Conservation (phyloP, 2,888 invertebrate genomes). For the Hypomecis punctinalis region DNA sequence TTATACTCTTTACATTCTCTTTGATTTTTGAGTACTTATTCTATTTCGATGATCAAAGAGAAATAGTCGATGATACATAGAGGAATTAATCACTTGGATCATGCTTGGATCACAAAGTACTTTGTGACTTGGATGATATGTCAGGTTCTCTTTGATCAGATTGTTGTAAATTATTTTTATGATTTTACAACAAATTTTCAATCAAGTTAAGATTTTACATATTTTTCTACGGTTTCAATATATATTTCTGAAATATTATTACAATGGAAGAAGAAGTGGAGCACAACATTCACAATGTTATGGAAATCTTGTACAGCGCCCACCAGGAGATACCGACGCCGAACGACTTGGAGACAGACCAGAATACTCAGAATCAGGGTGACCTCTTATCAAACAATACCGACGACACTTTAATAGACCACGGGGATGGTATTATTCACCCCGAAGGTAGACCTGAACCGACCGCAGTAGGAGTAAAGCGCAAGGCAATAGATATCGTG, state of each 20-base stretch:
- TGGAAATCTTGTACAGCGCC: conserved; percentile 1
- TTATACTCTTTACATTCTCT: too few relatives aligned
- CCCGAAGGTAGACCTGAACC: background rate
- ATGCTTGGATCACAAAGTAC: too few relatives aligned
- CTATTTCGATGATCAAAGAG: too few relatives aligned
- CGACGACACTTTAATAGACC: conserved; percentile 2
- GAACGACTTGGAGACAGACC: conserved; percentile 3
- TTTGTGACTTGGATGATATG: too few relatives aligned
- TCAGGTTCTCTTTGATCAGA: too few relatives aligned
- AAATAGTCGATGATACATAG: too few relatives aligned
- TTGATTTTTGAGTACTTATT: too few relatives aligned
- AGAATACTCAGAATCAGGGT: background rate
- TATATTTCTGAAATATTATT: conserved; percentile 20
- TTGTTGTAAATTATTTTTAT: conserved; percentile 18
- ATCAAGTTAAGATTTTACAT: conserved; percentile 8
- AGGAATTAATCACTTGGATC: too few relatives aligned
- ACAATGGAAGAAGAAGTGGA: conserved; percentile 19
- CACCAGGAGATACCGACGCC: background rate
- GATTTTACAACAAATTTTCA: conserved; percentile 10
- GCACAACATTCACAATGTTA: conserved; percentile 6
- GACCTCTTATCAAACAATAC: background rate
- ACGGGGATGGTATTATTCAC: background rate
- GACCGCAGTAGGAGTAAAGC: background rate
- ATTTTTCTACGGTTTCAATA: conserved; percentile 17
- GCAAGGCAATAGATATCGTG: background rate